These are phyloP conservation scores for Temnothorax ravouxi DNA, from an alignment of 2,888 invertebrate species.

Conservation along the genomic window DNA sequence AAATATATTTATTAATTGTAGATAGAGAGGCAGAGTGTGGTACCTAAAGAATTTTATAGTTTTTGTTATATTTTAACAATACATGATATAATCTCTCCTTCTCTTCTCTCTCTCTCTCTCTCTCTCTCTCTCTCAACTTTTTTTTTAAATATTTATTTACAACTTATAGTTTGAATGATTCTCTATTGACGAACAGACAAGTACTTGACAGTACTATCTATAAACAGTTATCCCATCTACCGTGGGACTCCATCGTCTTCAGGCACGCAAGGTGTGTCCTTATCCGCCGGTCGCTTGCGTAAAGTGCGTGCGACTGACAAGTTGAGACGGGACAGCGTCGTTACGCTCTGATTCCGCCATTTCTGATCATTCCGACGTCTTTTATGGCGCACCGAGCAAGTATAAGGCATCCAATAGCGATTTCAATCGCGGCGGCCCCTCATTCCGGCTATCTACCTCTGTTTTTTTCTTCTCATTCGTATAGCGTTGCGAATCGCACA, in stretches of 20 bases:
- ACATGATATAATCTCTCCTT: background rate
- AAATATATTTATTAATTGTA: background rate
- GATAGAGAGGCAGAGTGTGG: background rate
- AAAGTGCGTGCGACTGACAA: slow-evolving; percentile 57
- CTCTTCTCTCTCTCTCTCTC: background rate
- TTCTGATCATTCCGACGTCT: slow-evolving; percentile 45
- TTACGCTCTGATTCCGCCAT: slow-evolving; percentile 70
- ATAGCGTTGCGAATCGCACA: slow-evolving; percentile 37
- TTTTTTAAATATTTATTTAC: background rate
- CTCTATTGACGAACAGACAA: background rate
- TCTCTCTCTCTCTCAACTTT: background rate
- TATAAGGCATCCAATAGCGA: slow-evolving; percentile 40
- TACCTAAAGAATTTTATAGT: background rate
- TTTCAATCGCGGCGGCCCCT: background rate
- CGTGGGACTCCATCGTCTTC: slow-evolving; percentile 27
- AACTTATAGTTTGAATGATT: background rate
- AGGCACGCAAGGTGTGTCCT: slow-evolving; percentile 41
- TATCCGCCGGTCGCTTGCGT: slow-evolving; percentile 32
- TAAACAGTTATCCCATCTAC: slow-evolving; percentile 6
- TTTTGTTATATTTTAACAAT: background rate
- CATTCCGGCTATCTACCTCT: background rate
- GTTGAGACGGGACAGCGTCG: slow-evolving; percentile 53
- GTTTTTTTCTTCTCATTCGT: background rate
- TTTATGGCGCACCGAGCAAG: slow-evolving; percentile 34
- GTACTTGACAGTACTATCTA: background rate